phyloP scores from a whole-genome alignment of 2,888 invertebrate genomes.

The Leptinotarsa tumamoca region DNA sequence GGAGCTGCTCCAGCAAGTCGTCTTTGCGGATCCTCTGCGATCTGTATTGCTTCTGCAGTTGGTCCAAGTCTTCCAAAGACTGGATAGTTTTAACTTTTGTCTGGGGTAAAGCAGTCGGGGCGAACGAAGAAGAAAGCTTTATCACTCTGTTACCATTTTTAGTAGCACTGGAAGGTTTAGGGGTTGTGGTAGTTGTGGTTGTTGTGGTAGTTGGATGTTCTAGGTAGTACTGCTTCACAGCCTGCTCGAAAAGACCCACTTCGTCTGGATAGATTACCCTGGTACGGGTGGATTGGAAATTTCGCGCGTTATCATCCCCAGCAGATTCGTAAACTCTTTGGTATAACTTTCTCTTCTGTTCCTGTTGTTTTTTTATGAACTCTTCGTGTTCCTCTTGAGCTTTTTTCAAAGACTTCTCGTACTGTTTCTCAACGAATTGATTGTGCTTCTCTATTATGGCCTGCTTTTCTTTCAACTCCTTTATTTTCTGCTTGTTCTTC shows the following conservation, averaged over 20 bases:
- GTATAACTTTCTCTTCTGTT: slow-evolving; percentile 70
- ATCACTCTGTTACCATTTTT: slow-evolving; percentile 5
- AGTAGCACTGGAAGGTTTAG: slow-evolving; percentile 62
- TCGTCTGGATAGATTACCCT: slow-evolving; percentile 75
- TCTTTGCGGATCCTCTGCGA: slow-evolving; percentile 75
- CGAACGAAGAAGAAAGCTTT: slow-evolving; percentile 42
- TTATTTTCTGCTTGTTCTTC: slow-evolving; percentile 74
- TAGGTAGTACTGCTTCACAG: slow-evolving; percentile 75
- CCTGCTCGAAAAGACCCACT: slow-evolving; percentile 74
- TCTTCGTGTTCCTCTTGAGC: slow-evolving; percentile 79
- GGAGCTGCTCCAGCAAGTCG: slow-evolving; percentile 79
- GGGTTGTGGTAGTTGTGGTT: slow-evolving; percentile 75
- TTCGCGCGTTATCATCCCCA: slow-evolving; percentile 57
- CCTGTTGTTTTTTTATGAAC: slow-evolving; percentile 78
- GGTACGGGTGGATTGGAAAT: slow-evolving; percentile 59
- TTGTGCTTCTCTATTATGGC: slow-evolving; percentile 81
- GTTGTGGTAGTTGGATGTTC: slow-evolving; percentile 78
- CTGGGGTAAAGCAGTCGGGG: slow-evolving; percentile 70
- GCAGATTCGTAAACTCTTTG: slow-evolving; percentile 62
- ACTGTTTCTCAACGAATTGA: slow-evolving; percentile 82
- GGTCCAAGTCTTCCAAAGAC: slow-evolving; percentile 62
- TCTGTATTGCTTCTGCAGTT: slow-evolving; percentile 63
- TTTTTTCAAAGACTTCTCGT: slow-evolving; percentile 82
- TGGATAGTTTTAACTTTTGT: slow-evolving; percentile 66
- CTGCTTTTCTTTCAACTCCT: slow-evolving; percentile 79